Evolutionary conservation across 2,113 vertebrate species (phyloP).

Genomic region (Clarias gariepinus): DNA sequence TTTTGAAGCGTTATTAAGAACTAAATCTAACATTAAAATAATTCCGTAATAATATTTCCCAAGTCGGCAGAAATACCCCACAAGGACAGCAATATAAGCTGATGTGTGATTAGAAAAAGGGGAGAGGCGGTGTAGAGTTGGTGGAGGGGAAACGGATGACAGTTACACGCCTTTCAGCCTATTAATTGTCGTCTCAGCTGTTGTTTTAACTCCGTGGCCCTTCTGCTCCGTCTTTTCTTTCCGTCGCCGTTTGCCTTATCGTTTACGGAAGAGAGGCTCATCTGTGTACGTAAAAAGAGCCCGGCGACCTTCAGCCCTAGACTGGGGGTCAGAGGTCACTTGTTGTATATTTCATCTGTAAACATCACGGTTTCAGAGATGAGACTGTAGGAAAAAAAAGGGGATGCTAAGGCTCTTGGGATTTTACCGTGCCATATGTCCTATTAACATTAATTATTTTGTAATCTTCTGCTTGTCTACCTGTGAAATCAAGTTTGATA

Average conservation of each 20-base stretch:
- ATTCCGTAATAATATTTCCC: not conserved
- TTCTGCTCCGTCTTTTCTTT: conserved; percentile 61
- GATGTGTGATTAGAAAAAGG: conserved; percentile 43
- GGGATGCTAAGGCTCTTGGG: conserved; percentile 53
- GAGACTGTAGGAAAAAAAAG: conserved; percentile 14
- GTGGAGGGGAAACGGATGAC: conserved; percentile 72
- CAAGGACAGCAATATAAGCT: not conserved
- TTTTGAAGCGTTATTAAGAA: not conserved
- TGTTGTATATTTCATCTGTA: conserved; percentile 72
- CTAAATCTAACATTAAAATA: not conserved
- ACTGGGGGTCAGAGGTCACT: conserved; percentile 75
- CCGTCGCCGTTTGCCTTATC: conserved; percentile 74
- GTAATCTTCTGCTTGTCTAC: conserved; percentile 76
- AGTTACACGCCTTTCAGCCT: conserved; percentile 75
- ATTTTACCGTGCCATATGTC: conserved; percentile 64
- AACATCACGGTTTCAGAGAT: conserved; percentile 63
- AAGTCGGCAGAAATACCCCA: not conserved
- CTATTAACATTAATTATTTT: conserved; percentile 79
- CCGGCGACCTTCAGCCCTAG: conserved; percentile 70
- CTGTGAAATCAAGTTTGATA: conserved; percentile 80
- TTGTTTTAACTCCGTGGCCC: conserved; percentile 80
- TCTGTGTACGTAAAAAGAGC: conserved; percentile 77
- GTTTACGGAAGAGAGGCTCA: conserved; percentile 74
- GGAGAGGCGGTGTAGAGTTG: conserved; percentile 53
- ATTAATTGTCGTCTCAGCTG: conserved; percentile 79